Base-by-base conservation (phyloP, 2,888 invertebrate genomes). In the Noctua fimbriata region DNA sequence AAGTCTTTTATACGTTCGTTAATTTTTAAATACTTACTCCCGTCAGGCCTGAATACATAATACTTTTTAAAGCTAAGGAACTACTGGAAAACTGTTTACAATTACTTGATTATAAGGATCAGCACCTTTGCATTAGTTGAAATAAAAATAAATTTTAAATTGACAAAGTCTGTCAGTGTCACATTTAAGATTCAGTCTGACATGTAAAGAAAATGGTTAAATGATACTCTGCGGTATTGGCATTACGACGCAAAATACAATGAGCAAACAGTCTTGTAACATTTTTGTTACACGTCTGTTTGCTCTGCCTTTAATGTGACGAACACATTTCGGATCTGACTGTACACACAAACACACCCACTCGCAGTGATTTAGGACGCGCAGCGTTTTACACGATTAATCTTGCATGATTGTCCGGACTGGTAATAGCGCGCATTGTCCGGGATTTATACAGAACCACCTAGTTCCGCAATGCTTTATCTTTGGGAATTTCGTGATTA, bases 321-420 rank as follows among this genome's bases (percentile, higher is more conserved):
- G 12, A 24, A 41, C 66, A 66, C 14, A 44, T 44, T 67, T 67
- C 1, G 67, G n/a, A 18, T 28, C 14, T 44, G 44, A 67, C 49
- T 52, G n/a, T 66, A 47, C 67, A 69, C 47, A 67, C 71, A 49
- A 49, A 52, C 65, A 58, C 65, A 55, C 58, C 55, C 76, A 71
- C 73, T 76, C 66, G 69, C 81, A 85, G 83, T 91, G 91, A 91
- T 91, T 91, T 90, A 90, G 85, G 81, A 75, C 66, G 77, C 71
- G 73, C 82, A 82, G 78, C 88, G 88, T 88, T 91, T 89, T 89
- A 85, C 90, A 90, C 87, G 79, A 90, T 90, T 90, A 90, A 89
- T 91, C 89, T 89, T 87, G 85, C 87, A 87, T 86, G 86, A 90
- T 89, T 86, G 90, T 89, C 79, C 83, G 73, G 41, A n/a, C 73